A percentile compares a stretch with the other conserved stretches of the same genome.
phyloP scores from a whole-genome alignment of 2,888 invertebrate genomes.

The Lasius platythorax region DNA sequence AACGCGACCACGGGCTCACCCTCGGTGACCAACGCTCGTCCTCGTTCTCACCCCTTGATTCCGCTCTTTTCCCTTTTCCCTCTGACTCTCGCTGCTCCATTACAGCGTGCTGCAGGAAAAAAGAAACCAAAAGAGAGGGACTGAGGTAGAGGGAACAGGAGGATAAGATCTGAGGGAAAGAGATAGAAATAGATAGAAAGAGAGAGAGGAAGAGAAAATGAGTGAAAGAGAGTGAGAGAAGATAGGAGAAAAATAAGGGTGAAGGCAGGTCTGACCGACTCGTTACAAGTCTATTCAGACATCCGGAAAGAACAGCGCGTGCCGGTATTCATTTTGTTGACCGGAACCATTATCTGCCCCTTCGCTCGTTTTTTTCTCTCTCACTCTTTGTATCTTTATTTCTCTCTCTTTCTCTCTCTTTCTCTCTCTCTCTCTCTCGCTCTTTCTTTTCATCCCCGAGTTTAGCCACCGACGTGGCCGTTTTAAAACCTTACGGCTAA shows the following conservation, averaged over 20 bases:
- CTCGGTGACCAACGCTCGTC: slow-evolving; percentile 75
- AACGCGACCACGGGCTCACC: slow-evolving; percentile 82
- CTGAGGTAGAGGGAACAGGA: slow-evolving; percentile 19
- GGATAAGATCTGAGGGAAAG: slow-evolving; percentile 24
- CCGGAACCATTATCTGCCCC: slow-evolving; percentile 83
- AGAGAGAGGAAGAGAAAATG: slow-evolving; percentile 14
- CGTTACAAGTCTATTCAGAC: slow-evolving; percentile 86
- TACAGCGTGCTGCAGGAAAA: slow-evolving; percentile 60
- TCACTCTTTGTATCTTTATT: slow-evolving; percentile 57
- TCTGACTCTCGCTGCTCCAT: slow-evolving; percentile 70
- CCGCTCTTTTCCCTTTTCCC: slow-evolving; percentile 74
- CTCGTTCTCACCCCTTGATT: slow-evolving; percentile 77
- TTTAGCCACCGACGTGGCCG: slow-evolving; percentile 67
- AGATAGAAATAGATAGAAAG: slow-evolving; percentile 28
- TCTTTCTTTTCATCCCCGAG: slow-evolving; percentile 61
- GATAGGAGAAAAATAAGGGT: slow-evolving; percentile 54
- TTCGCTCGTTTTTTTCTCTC: slow-evolving; percentile 58
- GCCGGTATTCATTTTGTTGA: slow-evolving; percentile 85
- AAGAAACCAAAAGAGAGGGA: slow-evolving; percentile 51
- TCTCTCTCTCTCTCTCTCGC: slow-evolving; percentile 44
- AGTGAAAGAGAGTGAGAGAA: slow-evolving; percentile 62
- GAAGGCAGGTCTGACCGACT: slow-evolving; percentile 79
- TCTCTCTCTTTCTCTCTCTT: slow-evolving; percentile 24
- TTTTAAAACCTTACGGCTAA: slow-evolving; percentile 82
- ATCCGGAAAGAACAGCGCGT: slow-evolving; percentile 84